phyloP scores from a whole-genome alignment of 2,888 invertebrate genomes.

The Lasiommata megera region DNA sequence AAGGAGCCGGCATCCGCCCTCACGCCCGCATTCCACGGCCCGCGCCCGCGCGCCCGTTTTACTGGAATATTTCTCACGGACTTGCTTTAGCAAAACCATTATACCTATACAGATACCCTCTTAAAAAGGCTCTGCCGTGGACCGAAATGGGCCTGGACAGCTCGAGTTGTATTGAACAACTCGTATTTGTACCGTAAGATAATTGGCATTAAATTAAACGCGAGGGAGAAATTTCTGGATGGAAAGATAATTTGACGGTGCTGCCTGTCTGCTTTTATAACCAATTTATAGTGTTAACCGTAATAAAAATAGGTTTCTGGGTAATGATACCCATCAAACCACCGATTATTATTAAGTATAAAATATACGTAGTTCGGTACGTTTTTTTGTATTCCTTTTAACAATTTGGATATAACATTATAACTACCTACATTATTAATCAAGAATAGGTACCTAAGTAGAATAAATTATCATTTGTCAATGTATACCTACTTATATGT shows the following conservation, averaged over 20 bases:
- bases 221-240: constrained; percentile 32
- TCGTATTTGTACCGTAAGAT: constrained; percentile 39
- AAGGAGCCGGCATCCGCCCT: constrained; percentile 78
- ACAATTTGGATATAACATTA: too few species aligned
- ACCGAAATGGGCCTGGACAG: constrained; percentile 46
- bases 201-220: constrained; percentile 42
- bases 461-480: too few species aligned
- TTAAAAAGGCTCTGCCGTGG: constrained; percentile 43
- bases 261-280: constrained; percentile 7
- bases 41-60: constrained; percentile 62
- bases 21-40: constrained; percentile 72
- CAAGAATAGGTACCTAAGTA: too few species aligned
- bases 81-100: constrained; percentile 76
- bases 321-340: too few species aligned
- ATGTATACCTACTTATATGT: constrained; percentile 3
- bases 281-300: background rate
- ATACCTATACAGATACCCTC: constrained; percentile 45
- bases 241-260: constrained; percentile 30
- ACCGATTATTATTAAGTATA: too few species aligned
- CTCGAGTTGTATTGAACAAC: constrained; percentile 39
- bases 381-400: too few species aligned
- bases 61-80: constrained; percentile 79
- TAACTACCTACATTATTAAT: too few species aligned
- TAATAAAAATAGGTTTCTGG: background rate
- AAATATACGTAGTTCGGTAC: too few species aligned